Evolutionary conservation across 1,140 invertebrate species (phyloP).

Genomic region (Papilio polyxenes): DNA sequence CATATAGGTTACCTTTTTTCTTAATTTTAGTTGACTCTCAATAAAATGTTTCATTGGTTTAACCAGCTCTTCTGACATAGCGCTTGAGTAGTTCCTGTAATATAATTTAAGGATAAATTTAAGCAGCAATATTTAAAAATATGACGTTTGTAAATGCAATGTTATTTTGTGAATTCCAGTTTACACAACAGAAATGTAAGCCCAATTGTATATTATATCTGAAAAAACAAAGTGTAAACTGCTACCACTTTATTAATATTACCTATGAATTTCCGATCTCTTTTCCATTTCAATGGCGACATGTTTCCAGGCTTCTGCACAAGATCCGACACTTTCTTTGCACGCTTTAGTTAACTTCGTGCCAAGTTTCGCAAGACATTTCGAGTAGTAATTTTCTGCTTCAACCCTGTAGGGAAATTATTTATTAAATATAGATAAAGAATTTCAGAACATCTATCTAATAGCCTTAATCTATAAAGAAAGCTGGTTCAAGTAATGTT

Average conservation of each 20-base stretch:
- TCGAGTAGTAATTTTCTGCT: conserved; percentile 93
- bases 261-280: conserved; percentile 92
- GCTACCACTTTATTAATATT: conserved; percentile 45
- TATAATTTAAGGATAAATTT: conserved; percentile 39
- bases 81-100: conserved; percentile 86
- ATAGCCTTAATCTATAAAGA: neutral
- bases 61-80: conserved; percentile 92
- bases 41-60: conserved; percentile 90
- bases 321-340: conserved; percentile 88
- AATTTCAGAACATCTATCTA: neutral
- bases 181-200: too few relatives aligned
- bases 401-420: conserved; percentile 86
- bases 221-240: neutral
- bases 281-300: conserved; percentile 95
- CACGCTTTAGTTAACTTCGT: conserved; percentile 91
- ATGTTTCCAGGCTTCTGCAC: conserved; percentile 93
- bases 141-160: neutral
- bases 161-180: neutral
- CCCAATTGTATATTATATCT: too few relatives aligned
- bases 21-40: conserved; percentile 88
- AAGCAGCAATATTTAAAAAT: neutral
- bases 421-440: neutral
- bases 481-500: neutral
- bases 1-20: conserved; percentile 83
- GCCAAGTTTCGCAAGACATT: conserved; percentile 92